phyloP scores from a whole-genome alignment of 53 echinoderm and acorn worm genomes.

The Temnopleurus reevesii region DNA sequence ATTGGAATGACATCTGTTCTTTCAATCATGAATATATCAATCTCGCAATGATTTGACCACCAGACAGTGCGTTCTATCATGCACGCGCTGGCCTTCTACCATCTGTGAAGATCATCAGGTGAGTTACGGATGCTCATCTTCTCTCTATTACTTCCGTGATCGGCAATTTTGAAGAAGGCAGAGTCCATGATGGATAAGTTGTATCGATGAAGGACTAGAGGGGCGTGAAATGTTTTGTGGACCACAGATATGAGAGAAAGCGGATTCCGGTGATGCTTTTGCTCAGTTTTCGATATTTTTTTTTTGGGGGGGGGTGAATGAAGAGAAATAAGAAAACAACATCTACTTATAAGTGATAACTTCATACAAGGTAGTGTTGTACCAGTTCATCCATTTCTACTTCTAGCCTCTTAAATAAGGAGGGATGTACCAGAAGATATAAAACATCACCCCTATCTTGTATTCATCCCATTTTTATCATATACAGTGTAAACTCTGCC shows the following conservation, averaged over 20 bases:
- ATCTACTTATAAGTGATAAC: too few relatives aligned
- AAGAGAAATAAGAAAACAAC: too few relatives aligned
- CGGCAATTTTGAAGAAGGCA: neutral
- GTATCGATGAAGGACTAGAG: neutral
- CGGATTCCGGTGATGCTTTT: too few relatives aligned
- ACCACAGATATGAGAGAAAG: neutral
- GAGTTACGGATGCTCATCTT: constrained; percentile 13
- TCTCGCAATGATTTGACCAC: constrained; percentile 11
- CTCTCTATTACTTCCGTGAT: constrained; percentile 1
- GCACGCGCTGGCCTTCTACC: neutral
- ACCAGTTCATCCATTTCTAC: too few relatives aligned
- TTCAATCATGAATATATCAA: constrained; percentile 6
- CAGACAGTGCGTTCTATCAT: neutral
- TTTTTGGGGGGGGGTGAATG: too few relatives aligned
- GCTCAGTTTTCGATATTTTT: too few relatives aligned
- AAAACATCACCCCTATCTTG: too few relatives aligned
- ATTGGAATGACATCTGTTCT: constrained; percentile 17
- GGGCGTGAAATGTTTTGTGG: neutral
- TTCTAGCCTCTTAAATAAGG: too few relatives aligned
- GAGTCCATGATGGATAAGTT: neutral
- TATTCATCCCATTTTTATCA: too few relatives aligned
- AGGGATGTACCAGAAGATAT: too few relatives aligned
- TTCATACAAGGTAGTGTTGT: too few relatives aligned
- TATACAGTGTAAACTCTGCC: too few relatives aligned
- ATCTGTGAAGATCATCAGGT: neutral